These are phyloP conservation scores for Neotoxoptera formosana DNA, from an alignment of 1,140 invertebrate genomes.

Conservation along the genomic window DNA sequence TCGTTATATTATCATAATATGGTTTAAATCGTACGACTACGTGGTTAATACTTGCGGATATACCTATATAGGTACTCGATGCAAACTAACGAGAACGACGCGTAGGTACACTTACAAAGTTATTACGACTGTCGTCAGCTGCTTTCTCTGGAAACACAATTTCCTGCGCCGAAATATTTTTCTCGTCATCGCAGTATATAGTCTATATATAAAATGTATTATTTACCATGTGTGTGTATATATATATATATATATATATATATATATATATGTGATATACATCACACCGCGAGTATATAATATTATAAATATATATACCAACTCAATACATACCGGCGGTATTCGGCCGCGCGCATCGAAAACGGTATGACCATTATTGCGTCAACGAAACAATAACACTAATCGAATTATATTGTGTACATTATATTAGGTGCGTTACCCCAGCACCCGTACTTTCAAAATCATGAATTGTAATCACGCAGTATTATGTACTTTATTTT, in stretches of 20 bases:
- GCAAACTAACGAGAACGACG: not conserved
- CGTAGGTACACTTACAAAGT: not conserved
- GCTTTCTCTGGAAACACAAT: not conserved
- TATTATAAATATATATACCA: not conserved
- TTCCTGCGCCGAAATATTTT: not conserved
- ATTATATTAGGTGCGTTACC: too few species aligned
- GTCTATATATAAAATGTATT: too few species aligned
- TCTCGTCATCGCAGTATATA: not conserved
- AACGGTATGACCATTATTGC: not conserved
- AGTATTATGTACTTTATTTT: too few species aligned
- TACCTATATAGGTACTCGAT: not conserved
- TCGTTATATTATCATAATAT: not conserved
- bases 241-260: not conserved
- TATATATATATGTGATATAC: too few species aligned
- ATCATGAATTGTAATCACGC: too few species aligned
- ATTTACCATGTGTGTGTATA: too few species aligned
- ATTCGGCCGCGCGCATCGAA: not conserved
- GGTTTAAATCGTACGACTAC: not conserved
- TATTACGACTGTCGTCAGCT: not conserved
- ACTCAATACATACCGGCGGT: not conserved
- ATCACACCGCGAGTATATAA: not conserved
- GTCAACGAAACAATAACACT: not conserved
- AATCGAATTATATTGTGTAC: not conserved
- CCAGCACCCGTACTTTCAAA: too few species aligned
- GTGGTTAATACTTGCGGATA: not conserved